These are phyloP conservation scores for Arrhamphus sclerolepis DNA, from an alignment of 2,797 vertebrate species.

Conservation along the genomic window DNA sequence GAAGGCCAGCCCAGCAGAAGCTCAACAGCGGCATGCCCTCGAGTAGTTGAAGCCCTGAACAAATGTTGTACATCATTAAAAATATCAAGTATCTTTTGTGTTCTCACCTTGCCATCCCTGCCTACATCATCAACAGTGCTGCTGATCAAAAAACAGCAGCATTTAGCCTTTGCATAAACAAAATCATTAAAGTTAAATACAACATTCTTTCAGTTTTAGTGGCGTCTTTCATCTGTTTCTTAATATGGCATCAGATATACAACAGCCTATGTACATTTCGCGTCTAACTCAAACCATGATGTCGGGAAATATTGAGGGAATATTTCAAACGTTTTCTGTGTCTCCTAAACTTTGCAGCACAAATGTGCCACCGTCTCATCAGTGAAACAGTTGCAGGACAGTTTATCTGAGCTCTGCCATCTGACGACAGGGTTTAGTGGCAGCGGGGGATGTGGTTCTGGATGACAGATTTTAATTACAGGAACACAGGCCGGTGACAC, in stretches of 20 bases:
- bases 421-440: constrained; percentile 81
- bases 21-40: constrained; percentile 65
- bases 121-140: constrained; percentile 46
- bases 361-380: constrained; percentile 47
- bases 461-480: constrained; percentile 87
- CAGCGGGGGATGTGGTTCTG: constrained; percentile 80
- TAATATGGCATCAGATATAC: constrained; percentile 17
- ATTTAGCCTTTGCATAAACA: constrained; percentile 20
- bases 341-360: constrained; percentile 45
- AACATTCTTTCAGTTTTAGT: too few species aligned
- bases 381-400: constrained; percentile 65
- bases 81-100: constrained; percentile 73
- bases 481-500: constrained; percentile 81
- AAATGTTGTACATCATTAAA: constrained; percentile 76
- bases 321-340: constrained; percentile 18
- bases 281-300: constrained; percentile 6
- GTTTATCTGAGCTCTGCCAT: constrained; percentile 82
- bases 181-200: neutral
- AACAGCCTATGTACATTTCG: neutral
- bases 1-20: constrained; percentile 70
- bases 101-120: constrained; percentile 27
- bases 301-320: constrained; percentile 13
- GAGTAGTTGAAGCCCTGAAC: constrained; percentile 62
- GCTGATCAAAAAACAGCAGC: neutral
- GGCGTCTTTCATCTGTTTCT: constrained; percentile 17